Evolutionary conservation across 2,888 invertebrate genomes (phyloP).

Genomic region (Phyllotreta striolata): DNA sequence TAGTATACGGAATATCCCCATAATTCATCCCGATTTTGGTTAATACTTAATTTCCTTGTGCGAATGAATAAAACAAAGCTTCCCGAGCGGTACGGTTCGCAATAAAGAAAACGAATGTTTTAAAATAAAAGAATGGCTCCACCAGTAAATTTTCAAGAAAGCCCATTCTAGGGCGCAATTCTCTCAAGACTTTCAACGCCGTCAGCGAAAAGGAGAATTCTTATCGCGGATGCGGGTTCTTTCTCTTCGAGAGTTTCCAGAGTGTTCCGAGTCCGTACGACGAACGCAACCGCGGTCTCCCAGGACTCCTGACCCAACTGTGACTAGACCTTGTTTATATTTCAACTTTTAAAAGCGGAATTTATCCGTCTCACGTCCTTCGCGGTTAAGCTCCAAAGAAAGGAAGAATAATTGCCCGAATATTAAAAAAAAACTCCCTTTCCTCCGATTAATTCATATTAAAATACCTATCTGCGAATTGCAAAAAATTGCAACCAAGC

Average conservation of each 20-base stretch:
- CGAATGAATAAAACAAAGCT: conserved; percentile 36
- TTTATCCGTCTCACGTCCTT: conserved; percentile 22
- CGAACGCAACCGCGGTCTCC: conserved; percentile 16
- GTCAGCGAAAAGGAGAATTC: conserved; percentile 30
- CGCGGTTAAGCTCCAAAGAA: conserved; percentile 12
- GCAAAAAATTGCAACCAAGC: too few species aligned
- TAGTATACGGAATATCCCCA: conserved; percentile 19
- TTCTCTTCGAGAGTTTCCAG: conserved; percentile 13
- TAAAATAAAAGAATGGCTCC: conserved; percentile 37
- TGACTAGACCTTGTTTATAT: conserved; percentile 25
- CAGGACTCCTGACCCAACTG: conserved; percentile 12
- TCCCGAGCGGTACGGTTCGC: conserved; percentile 29
- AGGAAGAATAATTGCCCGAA: not conserved
- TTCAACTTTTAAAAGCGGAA: conserved; percentile 19
- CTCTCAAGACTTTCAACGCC: conserved; percentile 36
- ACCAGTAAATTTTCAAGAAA: conserved; percentile 42
- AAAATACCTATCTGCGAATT: too few species aligned
- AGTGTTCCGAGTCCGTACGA: conserved; percentile 18
- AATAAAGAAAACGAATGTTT: conserved; percentile 39
- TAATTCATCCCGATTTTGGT: conserved; percentile 30
- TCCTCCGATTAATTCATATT: too few species aligned
- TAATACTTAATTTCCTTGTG: conserved; percentile 34
- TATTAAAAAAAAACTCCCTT: too few species aligned
- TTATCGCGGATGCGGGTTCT: conserved; percentile 27
- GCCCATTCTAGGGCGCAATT: conserved; percentile 41